Evolutionary conservation across 2,888 invertebrate genomes (phyloP).

Genomic region (Andrena dorsata): DNA sequence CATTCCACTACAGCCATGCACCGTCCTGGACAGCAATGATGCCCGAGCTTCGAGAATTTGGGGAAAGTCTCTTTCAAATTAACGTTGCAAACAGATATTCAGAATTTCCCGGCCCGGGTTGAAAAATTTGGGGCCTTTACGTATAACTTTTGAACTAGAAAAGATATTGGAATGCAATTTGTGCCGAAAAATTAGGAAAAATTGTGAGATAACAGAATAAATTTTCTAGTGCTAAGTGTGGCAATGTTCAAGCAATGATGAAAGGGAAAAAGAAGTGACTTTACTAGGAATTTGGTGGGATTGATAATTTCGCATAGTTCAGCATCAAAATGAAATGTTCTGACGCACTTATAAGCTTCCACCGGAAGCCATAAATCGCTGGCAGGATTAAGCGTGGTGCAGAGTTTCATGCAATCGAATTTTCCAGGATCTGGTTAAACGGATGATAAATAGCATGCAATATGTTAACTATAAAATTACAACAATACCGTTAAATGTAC

Average conservation of each 20-base stretch:
- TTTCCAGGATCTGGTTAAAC: neutral
- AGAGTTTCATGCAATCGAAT: constrained; percentile 27
- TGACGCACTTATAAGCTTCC: constrained; percentile 22
- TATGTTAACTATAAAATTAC: neutral
- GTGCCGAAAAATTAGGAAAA: too few species aligned
- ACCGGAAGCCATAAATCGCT: constrained; percentile 22
- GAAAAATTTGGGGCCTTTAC: too few species aligned
- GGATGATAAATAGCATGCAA: neutral
- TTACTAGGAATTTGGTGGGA: neutral
- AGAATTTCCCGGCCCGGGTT: too few species aligned
- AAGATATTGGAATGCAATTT: too few species aligned
- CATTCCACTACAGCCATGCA: too few species aligned
- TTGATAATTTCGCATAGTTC: neutral
- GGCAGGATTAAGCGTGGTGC: neutral
- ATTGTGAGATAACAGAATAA: neutral
- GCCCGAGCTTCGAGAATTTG: too few species aligned
- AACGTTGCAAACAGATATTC: too few species aligned
- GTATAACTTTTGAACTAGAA: too few species aligned
- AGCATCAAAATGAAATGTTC: constrained; percentile 31
- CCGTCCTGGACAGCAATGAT: too few species aligned
- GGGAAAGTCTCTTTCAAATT: too few species aligned
- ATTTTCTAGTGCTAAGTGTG: neutral
- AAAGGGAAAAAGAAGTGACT: neutral
- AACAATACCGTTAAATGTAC: neutral
- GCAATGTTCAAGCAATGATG: neutral